A percentile compares a stretch with the other conserved stretches of the same genome.
These are phyloP conservation scores for Microplitis mediator DNA, from an alignment of 1,140 invertebrate genomes.

Conservation along the genomic window DNA sequence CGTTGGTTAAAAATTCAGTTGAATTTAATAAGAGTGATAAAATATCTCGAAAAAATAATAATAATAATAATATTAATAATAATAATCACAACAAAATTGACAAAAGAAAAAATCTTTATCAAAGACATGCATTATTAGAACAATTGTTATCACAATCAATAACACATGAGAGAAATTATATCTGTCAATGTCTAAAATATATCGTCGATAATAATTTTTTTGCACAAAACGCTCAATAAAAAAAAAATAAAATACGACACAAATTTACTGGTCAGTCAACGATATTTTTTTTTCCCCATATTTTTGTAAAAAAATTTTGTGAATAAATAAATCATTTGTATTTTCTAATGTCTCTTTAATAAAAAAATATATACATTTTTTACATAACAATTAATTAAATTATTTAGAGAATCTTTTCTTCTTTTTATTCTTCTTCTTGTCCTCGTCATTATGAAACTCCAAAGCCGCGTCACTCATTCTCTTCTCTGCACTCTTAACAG, in stretches of 20 bases:
- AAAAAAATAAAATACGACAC: neutral
- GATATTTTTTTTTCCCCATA: neutral
- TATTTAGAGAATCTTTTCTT: slow-evolving; percentile 33
- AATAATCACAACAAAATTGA: slow-evolving; percentile 5
- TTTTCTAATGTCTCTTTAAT: neutral
- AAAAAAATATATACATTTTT: slow-evolving; percentile 1
- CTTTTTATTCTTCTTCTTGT: slow-evolving; percentile 35
- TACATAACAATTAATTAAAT: neutral
- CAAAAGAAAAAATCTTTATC: slow-evolving; percentile 18
- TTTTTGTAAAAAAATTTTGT: neutral
- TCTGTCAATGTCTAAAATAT: slow-evolving; percentile 76
- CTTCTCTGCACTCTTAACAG: slow-evolving; percentile 50
- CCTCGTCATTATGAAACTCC: slow-evolving; percentile 18
- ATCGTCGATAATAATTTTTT: slow-evolving; percentile 76
- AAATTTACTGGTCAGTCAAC: too few species aligned
- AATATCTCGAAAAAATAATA: slow-evolving; percentile 8
- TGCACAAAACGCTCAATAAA: slow-evolving; percentile 7
- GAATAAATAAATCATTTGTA: neutral
- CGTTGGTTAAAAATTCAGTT: neutral
- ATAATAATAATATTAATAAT: neutral
- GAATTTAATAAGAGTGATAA: slow-evolving; percentile 8
- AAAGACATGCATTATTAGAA: slow-evolving; percentile 45
- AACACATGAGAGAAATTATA: slow-evolving; percentile 74
- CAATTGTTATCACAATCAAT: slow-evolving; percentile 51
- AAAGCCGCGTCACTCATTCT: slow-evolving; percentile 8